Conservation (phyloP, 2,888 invertebrate genomes). For the Sesamia inferens region DNA sequence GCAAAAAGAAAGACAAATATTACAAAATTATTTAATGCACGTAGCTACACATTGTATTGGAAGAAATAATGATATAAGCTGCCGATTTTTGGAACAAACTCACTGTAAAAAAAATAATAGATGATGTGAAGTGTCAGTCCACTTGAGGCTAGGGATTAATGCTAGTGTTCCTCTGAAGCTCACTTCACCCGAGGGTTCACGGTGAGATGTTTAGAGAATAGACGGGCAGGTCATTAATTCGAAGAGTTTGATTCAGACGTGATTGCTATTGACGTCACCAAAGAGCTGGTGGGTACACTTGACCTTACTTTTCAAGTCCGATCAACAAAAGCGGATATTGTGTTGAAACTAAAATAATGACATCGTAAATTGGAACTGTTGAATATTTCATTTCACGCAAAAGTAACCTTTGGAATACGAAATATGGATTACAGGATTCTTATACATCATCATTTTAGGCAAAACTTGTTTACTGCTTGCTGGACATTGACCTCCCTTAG, state of each 20-base stretch:
- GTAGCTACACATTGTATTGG: not conserved
- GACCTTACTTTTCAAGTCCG: not conserved
- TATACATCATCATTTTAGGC: not conserved
- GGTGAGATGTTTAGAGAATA: too few species aligned
- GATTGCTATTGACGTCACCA: not conserved
- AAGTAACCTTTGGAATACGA: not conserved
- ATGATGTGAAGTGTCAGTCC: not conserved
- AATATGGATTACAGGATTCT: not conserved
- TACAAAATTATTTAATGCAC: not conserved
- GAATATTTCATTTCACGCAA: not conserved
- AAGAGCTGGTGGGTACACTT: not conserved
- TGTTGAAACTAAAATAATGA: not conserved
- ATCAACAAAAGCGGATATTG: not conserved
- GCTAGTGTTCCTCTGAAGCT: too few species aligned
- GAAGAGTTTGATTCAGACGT: not conserved
- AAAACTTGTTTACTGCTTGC: not conserved
- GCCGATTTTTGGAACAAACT: not conserved
- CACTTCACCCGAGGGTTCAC: too few species aligned
- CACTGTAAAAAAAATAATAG: not conserved
- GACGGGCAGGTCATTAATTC: not conserved
- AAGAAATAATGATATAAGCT: not conserved
- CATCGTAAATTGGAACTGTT: not conserved
- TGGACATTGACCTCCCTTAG: not conserved
- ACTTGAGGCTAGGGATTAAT: not conserved
- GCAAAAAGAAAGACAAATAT: conserved; percentile 13